Percentiles rank a stretch among this genome's conserved stretches.
Evolutionary conservation across 1,140 invertebrate species (phyloP).

Genomic region (Cydia splendana): DNA sequence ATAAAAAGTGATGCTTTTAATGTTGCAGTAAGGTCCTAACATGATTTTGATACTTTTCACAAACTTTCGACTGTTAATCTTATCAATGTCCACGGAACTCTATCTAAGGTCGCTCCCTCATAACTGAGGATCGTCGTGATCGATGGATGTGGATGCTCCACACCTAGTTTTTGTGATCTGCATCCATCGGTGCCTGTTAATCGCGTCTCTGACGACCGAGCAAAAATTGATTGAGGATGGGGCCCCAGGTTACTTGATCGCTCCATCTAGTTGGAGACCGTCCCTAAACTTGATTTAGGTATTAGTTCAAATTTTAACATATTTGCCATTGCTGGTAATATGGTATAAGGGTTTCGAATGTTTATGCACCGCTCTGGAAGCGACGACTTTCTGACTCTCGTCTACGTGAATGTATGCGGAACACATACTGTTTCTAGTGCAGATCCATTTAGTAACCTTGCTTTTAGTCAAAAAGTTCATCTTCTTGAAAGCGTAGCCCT

Average conservation of each 20-base stretch:
- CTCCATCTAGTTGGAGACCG: too few species aligned
- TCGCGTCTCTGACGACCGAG: neutral
- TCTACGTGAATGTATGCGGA: slow-evolving; percentile 42
- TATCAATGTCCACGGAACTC: too few species aligned
- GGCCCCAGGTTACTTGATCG: too few species aligned
- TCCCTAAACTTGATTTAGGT: too few species aligned
- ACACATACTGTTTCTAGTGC: slow-evolving; percentile 37
- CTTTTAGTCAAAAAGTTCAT: slow-evolving; percentile 34
- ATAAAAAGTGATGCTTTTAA: too few species aligned
- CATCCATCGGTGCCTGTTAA: neutral
- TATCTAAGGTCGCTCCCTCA: too few species aligned
- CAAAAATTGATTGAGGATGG: too few species aligned
- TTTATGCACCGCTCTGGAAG: slow-evolving; percentile 17
- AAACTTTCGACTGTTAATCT: too few species aligned
- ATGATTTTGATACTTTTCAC: neutral
- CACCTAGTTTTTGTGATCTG: neutral
- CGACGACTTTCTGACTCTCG: slow-evolving; percentile 35
- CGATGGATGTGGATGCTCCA: neutral
- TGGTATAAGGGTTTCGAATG: slow-evolving; percentile 22
- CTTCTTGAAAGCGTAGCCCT: slow-evolving; percentile 45
- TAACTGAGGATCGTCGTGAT: neutral
- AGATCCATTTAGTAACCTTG: slow-evolving; percentile 35
- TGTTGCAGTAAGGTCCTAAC: too few species aligned
- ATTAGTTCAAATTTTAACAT: slow-evolving; percentile 15
- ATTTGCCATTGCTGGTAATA: neutral